Evolutionary conservation across 2,888 invertebrate genomes (phyloP).

Genomic region (Pristionchus japonicus): DNA sequence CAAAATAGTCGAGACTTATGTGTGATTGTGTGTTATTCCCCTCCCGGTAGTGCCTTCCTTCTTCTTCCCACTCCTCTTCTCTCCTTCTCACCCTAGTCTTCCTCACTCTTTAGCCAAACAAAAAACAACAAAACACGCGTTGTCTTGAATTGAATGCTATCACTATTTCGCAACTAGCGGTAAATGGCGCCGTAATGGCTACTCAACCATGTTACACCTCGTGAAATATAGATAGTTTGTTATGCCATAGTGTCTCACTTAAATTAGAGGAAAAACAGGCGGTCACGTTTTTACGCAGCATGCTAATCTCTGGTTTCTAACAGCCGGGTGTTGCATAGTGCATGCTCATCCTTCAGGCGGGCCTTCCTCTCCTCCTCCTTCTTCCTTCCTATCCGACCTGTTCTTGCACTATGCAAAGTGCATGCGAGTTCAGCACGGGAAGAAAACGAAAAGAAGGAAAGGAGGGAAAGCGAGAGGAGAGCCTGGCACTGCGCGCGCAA

Average conservation of each 20-base stretch:
- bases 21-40: conserved; percentile 31
- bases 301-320: background rate
- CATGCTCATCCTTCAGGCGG: background rate
- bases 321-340: background rate
- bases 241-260: background rate
- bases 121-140: conserved; percentile 1
- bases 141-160: background rate
- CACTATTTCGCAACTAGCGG: background rate
- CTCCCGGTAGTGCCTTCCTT: conserved; percentile 36
- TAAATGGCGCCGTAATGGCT: background rate
- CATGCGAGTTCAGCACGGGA: conserved; percentile 19
- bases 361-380: background rate
- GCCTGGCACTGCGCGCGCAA: conserved; percentile 8
- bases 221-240: background rate
- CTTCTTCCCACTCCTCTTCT: conserved; percentile 1
- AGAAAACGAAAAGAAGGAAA: conserved; percentile 31
- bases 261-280: background rate
- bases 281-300: background rate
- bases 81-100: background rate
- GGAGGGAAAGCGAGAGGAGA: background rate
- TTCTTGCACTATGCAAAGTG: conserved; percentile 42
- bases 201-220: background rate
- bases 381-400: conserved; percentile 17
- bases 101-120: too few relatives aligned
- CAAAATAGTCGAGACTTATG: background rate